phyloP scores from a whole-genome alignment of 2,888 invertebrate species.

The Oeneis ivallda region DNA sequence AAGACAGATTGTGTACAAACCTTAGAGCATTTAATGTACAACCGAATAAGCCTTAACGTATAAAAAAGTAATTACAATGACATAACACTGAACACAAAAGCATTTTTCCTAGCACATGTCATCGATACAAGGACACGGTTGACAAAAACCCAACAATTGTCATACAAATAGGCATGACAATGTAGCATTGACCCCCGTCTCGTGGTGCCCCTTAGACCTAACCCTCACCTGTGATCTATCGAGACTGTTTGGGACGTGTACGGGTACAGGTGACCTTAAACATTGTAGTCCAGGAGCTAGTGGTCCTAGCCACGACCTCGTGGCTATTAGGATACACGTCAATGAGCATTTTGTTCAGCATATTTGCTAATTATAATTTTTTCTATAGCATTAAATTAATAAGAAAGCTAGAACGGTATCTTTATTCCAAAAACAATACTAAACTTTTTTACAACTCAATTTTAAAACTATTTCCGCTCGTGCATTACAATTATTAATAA shows the following conservation, averaged over 20 bases:
- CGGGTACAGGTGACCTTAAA: conserved; percentile 52
- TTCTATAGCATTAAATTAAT: too few relatives aligned
- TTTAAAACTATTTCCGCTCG: too few relatives aligned
- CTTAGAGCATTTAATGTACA: too few relatives aligned
- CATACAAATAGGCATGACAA: conserved; percentile 68
- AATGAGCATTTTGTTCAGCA: too few relatives aligned
- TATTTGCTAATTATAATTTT: too few relatives aligned
- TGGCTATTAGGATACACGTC: too few relatives aligned
- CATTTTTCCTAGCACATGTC: conserved; percentile 21
- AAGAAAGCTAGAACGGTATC: too few relatives aligned
- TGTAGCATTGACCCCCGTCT: conserved; percentile 67
- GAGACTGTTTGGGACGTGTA: conserved; percentile 66
- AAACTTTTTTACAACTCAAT: too few relatives aligned
- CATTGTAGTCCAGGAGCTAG: conserved; percentile 13
- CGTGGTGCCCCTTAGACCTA: conserved; percentile 52
- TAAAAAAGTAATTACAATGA: conserved; percentile 7
- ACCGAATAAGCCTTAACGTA: too few relatives aligned
- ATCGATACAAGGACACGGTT: conserved; percentile 33
- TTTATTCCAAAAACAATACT: too few relatives aligned
- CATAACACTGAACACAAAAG: conserved; percentile 17
- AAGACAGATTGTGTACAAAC: too few relatives aligned
- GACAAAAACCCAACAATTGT: conserved; percentile 55
- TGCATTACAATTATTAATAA: too few relatives aligned
- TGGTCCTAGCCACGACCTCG: background rate
- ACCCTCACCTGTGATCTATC: conserved; percentile 63